These are phyloP conservation scores for Adoxophyes honmai DNA, from an alignment of 1,140 invertebrate species.

Conservation along the genomic window DNA sequence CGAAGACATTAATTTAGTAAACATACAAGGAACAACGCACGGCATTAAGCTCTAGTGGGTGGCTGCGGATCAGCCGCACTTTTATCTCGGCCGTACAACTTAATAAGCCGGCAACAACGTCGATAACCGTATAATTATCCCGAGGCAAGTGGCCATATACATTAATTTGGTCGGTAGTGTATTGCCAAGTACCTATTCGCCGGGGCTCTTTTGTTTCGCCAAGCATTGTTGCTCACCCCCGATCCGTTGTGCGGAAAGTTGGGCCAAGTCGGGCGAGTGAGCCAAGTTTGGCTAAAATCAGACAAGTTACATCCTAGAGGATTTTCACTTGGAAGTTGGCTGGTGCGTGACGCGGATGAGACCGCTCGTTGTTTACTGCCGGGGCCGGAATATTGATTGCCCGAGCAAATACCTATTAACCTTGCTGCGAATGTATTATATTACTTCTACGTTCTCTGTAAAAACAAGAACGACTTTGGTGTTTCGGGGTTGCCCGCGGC, in stretches of 20 bases:
- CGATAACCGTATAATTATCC: conserved; percentile 14
- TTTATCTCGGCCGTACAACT: conserved; percentile 10
- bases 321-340: conserved; percentile 51
- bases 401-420: neutral
- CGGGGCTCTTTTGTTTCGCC: conserved; percentile 51
- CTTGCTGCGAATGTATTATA: neutral
- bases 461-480: neutral
- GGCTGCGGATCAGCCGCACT: neutral
- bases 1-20: too few relatives aligned
- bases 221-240: conserved; percentile 51
- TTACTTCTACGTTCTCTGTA: neutral
- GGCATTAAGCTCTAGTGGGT: neutral
- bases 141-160: conserved; percentile 7
- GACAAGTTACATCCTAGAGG: conserved; percentile 57
- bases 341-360: conserved; percentile 55
- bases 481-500: neutral
- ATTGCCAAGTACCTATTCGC: conserved; percentile 35
- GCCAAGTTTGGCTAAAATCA: conserved; percentile 56
- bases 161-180: conserved; percentile 29
- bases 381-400: neutral
- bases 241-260: conserved; percentile 48
- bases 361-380: conserved; percentile 53
- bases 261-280: conserved; percentile 49
- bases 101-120: conserved; percentile 13
- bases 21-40: too few relatives aligned